Percentiles rank a stretch among this genome's conserved stretches.
These are phyloP conservation scores for Cydia fagiglandana DNA, from an alignment of 1,140 invertebrate species.

Conservation along the genomic window DNA sequence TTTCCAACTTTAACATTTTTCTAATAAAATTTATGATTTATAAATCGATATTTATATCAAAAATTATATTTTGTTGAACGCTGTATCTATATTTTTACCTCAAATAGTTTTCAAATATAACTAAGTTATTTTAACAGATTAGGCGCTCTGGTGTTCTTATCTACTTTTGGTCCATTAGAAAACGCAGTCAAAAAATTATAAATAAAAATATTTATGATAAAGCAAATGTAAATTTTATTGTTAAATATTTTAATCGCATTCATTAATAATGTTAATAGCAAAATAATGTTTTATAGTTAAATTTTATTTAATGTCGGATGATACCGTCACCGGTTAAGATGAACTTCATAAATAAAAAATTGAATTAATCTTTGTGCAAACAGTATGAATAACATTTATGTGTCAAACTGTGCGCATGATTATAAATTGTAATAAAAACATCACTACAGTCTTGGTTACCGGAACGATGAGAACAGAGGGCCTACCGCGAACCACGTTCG, in stretches of 20 bases:
- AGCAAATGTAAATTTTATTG: conserved; percentile 47
- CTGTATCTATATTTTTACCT: no score
- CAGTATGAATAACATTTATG: conserved; percentile 36
- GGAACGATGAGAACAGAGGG: not conserved
- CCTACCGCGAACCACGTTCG: no score
- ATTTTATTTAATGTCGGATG: conserved; percentile 26
- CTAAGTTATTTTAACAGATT: no score
- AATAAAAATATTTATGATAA: conserved; percentile 40
- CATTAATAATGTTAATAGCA: conserved; percentile 37
- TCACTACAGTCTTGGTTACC: not conserved
- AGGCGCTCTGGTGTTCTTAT: no score
- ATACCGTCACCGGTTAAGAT: conserved; percentile 39
- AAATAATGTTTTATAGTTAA: conserved; percentile 13
- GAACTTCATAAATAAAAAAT: conserved; percentile 32
- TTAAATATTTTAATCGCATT: conserved; percentile 45
- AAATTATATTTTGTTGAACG: no score
- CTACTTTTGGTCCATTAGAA: not conserved
- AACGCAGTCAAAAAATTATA: conserved; percentile 35
- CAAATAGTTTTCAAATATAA: no score
- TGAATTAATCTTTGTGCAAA: conserved; percentile 38
- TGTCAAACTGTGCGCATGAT: conserved; percentile 38
- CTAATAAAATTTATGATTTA: no score
- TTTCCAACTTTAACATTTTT: no score
- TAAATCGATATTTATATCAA: no score
- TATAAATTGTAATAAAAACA: not conserved